Evolutionary conservation across 2,888 invertebrate species (phyloP).

Genomic region (Melolontha melolontha): DNA sequence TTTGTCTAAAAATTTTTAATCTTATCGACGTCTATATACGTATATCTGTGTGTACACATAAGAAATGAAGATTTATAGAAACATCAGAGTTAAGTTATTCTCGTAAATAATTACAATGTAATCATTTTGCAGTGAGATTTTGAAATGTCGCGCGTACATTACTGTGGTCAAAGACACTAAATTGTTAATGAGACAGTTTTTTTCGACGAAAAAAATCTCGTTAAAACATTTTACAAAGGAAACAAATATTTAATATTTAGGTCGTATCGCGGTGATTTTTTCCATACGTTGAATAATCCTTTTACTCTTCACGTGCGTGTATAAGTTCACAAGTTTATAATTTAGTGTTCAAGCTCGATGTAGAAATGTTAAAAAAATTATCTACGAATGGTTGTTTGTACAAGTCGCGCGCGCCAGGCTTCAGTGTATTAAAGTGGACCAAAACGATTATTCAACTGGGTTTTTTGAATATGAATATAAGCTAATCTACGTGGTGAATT

Average conservation of each 20-base stretch:
- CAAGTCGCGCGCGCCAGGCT: conserved; percentile 45
- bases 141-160: not conserved
- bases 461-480: not conserved
- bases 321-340: conserved; percentile 4
- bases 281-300: conserved; percentile 11
- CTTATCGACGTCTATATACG: conserved; percentile 20
- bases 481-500: conserved; percentile 34
- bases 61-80: conserved; percentile 13
- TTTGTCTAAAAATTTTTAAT: conserved; percentile 27
- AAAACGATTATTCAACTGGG: not conserved
- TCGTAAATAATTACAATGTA: not conserved
- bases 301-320: not conserved
- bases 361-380: conserved; percentile 30
- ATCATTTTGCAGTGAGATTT: not conserved
- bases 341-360: too few species aligned
- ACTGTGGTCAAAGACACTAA: not conserved
- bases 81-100: not conserved
- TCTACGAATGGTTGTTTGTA: conserved; percentile 43
- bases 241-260: conserved; percentile 36
- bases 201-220: not conserved
- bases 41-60: conserved; percentile 7
- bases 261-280: conserved; percentile 18
- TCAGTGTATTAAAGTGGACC: conserved; percentile 40
- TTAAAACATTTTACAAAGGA: conserved; percentile 28
- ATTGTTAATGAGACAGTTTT: conserved; percentile 14